These are phyloP conservation scores for Pipistrellus pipistrellus DNA, from an alignment of 2,797 vertebrate species.

Conservation along the genomic window DNA sequence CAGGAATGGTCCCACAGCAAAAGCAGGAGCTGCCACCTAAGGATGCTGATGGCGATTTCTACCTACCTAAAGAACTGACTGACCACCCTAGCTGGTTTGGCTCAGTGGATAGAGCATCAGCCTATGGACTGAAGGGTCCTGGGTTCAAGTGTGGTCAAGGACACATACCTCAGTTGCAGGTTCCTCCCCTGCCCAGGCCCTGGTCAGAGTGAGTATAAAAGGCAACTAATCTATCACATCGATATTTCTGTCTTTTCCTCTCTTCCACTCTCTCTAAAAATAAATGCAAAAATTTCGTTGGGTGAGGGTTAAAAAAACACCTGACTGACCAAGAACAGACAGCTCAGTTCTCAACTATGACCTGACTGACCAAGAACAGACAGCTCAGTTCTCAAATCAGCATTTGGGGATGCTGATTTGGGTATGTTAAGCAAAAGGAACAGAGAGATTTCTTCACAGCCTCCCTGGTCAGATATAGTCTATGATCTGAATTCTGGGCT, in stretches of 20 bases:
- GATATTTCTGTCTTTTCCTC: background rate
- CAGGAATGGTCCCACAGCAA: background rate
- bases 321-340: background rate
- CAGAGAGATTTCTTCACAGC: too few relatives aligned
- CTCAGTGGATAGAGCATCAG: background rate
- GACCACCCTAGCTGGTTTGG: background rate
- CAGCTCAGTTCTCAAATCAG: rapidly evolving
- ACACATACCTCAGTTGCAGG: background rate
- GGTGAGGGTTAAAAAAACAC: background rate
- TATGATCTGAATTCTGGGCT: background rate
- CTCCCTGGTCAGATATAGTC: too few relatives aligned
- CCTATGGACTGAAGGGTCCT: background rate
- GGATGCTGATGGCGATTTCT: background rate
- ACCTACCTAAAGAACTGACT: background rate
- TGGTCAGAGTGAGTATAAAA: background rate
- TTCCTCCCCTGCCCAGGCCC: too few relatives aligned
- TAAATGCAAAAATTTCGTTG: background rate
- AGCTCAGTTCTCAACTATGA: rapidly evolving
- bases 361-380: background rate
- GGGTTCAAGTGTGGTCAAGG: background rate
- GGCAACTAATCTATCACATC: background rate
- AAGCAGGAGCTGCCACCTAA: background rate
- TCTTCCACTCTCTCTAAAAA: background rate
- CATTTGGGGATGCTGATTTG: background rate
- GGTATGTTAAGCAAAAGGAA: background rate